Evolutionary conservation across 2,888 invertebrate genomes (phyloP), one percentile per base, ranked within the genome.

Genomic region (Drosophila bunnanda): DNA sequence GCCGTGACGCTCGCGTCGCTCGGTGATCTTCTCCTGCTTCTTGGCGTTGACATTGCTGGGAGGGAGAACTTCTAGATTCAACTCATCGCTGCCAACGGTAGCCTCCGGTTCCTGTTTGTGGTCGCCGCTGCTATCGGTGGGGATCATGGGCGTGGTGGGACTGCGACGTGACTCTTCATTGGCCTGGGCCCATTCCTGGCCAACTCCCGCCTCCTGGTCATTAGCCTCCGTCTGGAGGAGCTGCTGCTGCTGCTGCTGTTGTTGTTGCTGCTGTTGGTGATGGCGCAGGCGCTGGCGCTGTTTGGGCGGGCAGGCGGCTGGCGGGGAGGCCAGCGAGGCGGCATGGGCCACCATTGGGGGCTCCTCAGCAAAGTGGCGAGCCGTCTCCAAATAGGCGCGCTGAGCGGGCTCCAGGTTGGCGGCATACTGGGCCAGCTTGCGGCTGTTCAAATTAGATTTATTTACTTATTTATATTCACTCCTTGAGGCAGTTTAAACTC

Each of bases 391-490:
- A 30, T 83, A 91, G 2, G 83, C 75, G 7, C 83, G 87, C 57
- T 87, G 89, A 36, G 81, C 83, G 22, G 90, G 80, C 57, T 89
- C 89, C 76, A 90, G 67, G 9, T 88, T 86, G 32, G 75, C 86
- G 6, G 88, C 86, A 77, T 88, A 91, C 34, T 91, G 89, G n/a
- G 82, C 82, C 69, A 90, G 57, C 58, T 90, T 91, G 38, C 90
- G 88, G n/a, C 66, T 68, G 34, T 39, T 4, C 1, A 20, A 25
- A 5, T 12, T 13, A 12, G n/a, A 5, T 12, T 20, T 13, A 12
- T n/a, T 28, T 1, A 15, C 7, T 30, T 4, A 30, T 17, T 48
- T 12, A 8, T 13, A 30, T 13, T 0, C 0, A 17, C 4, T 8
- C 13, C 2, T 17, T 48, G 0, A 2, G 20, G 7, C 12, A 17